phyloP scores from a whole-genome alignment of 2,888 invertebrate genomes.

The Eustalomyia histrio region DNA sequence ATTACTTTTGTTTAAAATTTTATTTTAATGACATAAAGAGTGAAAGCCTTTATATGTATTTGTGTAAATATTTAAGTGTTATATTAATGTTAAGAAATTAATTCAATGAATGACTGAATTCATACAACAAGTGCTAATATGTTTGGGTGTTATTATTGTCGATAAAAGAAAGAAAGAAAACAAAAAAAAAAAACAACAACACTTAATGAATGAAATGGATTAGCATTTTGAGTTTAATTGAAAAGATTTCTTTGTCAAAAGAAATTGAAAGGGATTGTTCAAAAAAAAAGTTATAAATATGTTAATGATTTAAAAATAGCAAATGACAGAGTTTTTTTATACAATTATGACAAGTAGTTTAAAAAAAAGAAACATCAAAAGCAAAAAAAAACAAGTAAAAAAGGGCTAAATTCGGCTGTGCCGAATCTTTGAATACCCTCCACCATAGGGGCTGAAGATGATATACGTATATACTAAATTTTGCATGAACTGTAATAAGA shows the following conservation, averaged over 20 bases:
- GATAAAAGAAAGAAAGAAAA: neutral
- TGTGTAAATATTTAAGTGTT: neutral
- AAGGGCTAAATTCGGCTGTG: too few relatives aligned
- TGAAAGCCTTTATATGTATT: too few relatives aligned
- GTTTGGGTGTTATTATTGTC: constrained; percentile 10
- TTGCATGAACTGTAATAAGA: too few relatives aligned
- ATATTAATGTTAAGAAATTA: neutral
- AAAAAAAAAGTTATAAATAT: too few relatives aligned
- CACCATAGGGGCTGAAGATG: too few relatives aligned
- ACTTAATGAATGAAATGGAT: constrained; percentile 12
- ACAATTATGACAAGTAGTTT: neutral
- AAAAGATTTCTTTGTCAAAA: constrained; percentile 5
- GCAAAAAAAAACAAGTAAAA: too few relatives aligned
- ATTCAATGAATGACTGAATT: too few relatives aligned
- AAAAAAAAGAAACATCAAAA: too few relatives aligned
- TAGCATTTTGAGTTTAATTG: neutral
- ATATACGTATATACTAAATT: too few relatives aligned
- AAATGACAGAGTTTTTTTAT: neutral
- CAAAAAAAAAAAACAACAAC: neutral
- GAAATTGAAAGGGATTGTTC: constrained; percentile 17
- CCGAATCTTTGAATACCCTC: too few relatives aligned
- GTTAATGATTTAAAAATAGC: neutral
- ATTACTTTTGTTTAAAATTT: neutral
- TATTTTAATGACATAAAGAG: neutral
- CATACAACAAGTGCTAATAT: neutral